phyloP scores from a whole-genome alignment of 1,140 invertebrate genomes.

The Drosophila leontia region DNA sequence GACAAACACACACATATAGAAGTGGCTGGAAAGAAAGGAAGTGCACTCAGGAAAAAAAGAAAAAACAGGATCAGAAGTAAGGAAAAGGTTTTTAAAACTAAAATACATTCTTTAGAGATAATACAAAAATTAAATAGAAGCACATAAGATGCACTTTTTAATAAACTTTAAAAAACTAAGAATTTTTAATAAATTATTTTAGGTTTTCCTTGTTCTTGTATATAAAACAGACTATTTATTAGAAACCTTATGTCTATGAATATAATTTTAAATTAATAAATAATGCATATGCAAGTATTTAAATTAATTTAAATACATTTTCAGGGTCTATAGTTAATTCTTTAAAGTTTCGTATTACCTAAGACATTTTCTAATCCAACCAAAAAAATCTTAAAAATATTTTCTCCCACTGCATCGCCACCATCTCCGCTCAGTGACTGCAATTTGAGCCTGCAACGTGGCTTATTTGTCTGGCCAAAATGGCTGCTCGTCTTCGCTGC shows the following conservation, averaged over 20 bases:
- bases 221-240: background rate
- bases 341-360: background rate
- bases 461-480: slow-evolving; percentile 78
- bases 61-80: background rate
- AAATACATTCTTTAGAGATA: background rate
- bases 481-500: slow-evolving; percentile 41
- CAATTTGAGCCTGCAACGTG: slow-evolving; percentile 76
- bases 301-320: no score
- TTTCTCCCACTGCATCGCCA: slow-evolving; percentile 20
- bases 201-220: background rate
- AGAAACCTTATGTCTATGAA: background rate
- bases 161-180: no score
- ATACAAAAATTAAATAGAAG: background rate
- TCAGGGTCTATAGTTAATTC: no score
- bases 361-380: background rate
- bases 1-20: slow-evolving; percentile 25
- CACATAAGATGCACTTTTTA: background rate
- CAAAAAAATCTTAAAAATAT: no score
- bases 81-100: background rate
- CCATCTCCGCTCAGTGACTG: slow-evolving; percentile 58
- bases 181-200: no score
- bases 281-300: background rate
- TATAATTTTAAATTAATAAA: background rate
- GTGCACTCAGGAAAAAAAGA: slow-evolving; percentile 1
- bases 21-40: slow-evolving; percentile 5